Base-by-base conservation (phyloP, 2,797 vertebrate species). In the Chiloscyllium punctatum region DNA sequence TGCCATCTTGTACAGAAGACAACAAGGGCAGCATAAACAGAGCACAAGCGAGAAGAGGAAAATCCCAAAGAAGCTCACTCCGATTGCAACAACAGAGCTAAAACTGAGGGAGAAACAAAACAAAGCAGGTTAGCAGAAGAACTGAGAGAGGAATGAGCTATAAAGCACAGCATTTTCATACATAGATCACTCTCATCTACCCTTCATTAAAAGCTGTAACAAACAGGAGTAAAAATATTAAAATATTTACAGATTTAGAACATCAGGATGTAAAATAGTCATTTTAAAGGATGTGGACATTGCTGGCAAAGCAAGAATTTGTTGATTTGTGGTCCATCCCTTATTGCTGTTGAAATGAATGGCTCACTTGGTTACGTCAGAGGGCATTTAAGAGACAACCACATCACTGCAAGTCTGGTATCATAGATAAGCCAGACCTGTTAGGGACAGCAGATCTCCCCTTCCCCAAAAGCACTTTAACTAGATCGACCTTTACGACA, bases 41-140 rank as follows among this genome's bases (percentile, higher is more conserved):
- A 95, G 25, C 48, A 95, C 94, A 30, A 95, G 42, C 0, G 94
- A 72, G 48, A 77, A 53, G 30, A 95, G 42, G 27, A 95, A 95
- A 21, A 95, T 95, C 94, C 48, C 94, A n/a, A 74, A 95, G 5
- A 95, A 95, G 69, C 94, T 95, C 94, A 95, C 94, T 53, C 94
- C 94, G 13, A 95, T 95, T 30, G 94, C 94, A 30, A 95, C 94
- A n/a, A 95, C 71, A 0, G 94, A 95, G 48, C 94, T 48, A 57
- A 95, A 95, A 57, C 94, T 95, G 94, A n/a, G 77, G 53, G 7
- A 77, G 53, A 92, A 27, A 21, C 6, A 69, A 92, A 68, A 69
- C 62, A 92, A 23, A 6, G n/a, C 30, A n/a, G 48, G 66, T 92
- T 69, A 92, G 8, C 21, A 92, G 69, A 92, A 25, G 66, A 42